Percentiles rank a stretch among this genome's conserved stretches.
These are phyloP conservation scores for Emmelina monodactyla DNA, from an alignment of 2,888 invertebrate genomes.

Conservation along the genomic window DNA sequence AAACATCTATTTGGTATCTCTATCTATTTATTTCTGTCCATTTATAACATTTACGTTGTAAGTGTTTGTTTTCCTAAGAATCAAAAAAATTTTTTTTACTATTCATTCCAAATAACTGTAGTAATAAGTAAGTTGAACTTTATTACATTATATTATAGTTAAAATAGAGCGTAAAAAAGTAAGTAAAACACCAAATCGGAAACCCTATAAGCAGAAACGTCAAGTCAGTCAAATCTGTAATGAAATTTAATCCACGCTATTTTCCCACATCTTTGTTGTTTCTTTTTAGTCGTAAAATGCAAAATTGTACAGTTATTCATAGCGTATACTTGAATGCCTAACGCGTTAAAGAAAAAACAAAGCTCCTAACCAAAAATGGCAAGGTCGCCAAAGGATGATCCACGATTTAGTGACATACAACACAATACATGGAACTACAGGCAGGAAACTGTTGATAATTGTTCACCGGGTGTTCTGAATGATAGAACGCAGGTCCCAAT, in stretches of 20 bases:
- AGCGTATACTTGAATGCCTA: background rate
- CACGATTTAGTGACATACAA: slow-evolving; percentile 49
- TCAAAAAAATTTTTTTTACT: no score
- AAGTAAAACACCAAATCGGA: background rate
- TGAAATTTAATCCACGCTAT: slow-evolving; percentile 1
- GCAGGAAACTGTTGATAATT: slow-evolving; percentile 42
- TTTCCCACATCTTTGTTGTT: background rate
- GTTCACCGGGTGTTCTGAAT: slow-evolving; percentile 37
- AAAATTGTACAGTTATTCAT: background rate
- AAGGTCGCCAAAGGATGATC: slow-evolving; percentile 61
- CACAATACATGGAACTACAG: slow-evolving; percentile 57
- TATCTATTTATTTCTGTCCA: no score
- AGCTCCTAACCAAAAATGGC: slow-evolving; percentile 52
- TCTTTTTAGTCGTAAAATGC: background rate
- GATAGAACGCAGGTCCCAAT: slow-evolving; percentile 39
- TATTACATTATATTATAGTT: no score
- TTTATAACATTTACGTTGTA: no score
- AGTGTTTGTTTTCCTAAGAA: no score
- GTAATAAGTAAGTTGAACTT: no score
- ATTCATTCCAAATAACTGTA: no score
- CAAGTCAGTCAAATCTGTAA: background rate
- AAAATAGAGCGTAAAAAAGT: background rate
- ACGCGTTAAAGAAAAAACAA: background rate
- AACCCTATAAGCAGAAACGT: background rate
- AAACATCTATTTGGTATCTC: no score